Evolutionary conservation across 2,797 vertebrate species (phyloP), one percentile per base, ranked within the genome.

Genomic region (Corythornis leucogaster): DNA sequence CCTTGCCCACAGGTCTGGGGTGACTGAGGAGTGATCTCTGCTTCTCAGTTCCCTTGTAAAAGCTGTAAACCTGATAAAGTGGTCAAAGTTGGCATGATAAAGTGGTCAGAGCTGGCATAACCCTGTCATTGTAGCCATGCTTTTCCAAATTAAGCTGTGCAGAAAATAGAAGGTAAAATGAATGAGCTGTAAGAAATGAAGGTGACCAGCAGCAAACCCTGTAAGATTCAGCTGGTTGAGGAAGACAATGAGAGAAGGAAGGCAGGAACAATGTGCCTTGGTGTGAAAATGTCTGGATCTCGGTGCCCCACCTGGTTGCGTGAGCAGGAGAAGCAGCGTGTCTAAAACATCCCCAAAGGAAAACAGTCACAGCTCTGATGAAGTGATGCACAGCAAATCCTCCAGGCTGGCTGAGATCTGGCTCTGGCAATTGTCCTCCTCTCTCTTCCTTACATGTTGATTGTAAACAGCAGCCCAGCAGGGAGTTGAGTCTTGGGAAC

Each of bases 391-490:
- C 45, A 62, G 69, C 73, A 54, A 1, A 11, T 71, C 46, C 77
- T 15, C 66, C 11, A 15, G 54, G 58, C 77, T 75, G 85, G n/a
- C 85, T 75, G 58, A 66, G 35, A 15, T 69, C 74, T 75, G 80
- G 28, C 73, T 87, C 38, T 64, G 66, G 50, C 5, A 10, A 30
- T 58, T 61, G 80, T 48, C 76, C 73, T 58, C 30, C 8, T 55
- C 48, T 15, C 75, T 30, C 3, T 35, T 46, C 1, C 64, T 45
- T 77, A 40, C 46, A 3, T 18, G 43, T 28, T 73, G 74, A 18
- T 42, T 55, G 43, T 12, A 62, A 94, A 81, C 82, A 94, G 58
- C 38, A 80, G 33, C 58, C 73, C 80, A 69, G 73, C 62, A 51
- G 79, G 66, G 58, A 84, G 30, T 0, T 58, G 33, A 31, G 74